Base-by-base conservation (phyloP, 2,888 invertebrate species). In the Penaeus monodon region DNA sequence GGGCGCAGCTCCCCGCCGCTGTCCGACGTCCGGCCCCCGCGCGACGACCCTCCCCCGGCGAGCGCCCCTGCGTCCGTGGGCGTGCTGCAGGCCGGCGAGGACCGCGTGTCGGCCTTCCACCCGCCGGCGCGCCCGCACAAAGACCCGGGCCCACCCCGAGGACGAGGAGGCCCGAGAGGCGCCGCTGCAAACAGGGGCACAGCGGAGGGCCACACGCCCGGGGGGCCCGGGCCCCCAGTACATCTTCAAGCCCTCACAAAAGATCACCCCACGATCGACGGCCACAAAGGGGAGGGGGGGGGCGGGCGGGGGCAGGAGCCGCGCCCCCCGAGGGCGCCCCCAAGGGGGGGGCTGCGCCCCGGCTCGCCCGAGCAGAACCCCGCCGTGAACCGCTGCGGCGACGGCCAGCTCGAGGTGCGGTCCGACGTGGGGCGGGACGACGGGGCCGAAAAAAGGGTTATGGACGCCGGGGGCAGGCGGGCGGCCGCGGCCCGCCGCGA, bases 241-340 rank as follows among this genome's bases (percentile, higher is more conserved):
- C 76, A 89, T 89, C 81, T 89, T 89, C 86, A 88, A 86, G 57
- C 89, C 66, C 85, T 89, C 63, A 89, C 89, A 2, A 86, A 89
- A 66, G 88, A 88, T 29, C 88, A 89, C 76, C 88, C 86, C 73
- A 81, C 88, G 64, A 89, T 89, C 73, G 89, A 89, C 77, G 86
- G 83, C 64, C 89, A 89, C 57, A 83, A 88, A 63, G 86, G 76
- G 10, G 86, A 88, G 38, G 84, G 84, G 17, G 79, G 70, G 24
- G 79, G 65, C 20, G 68, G 73, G 29, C 73, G 49, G 17, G 82
- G 73, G 24, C 74, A 57, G 17, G 57, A 82, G 57, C 10, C 17
- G 27, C 82, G 73, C 57, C 82, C 57, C 82, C 63, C 33, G 82
- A 82, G 7, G 68, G 74, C 12, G 66, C 70, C 27, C 57, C 63